Evolutionary conservation across 2,888 invertebrate genomes (phyloP), one percentile per base, ranked within the genome.

Genomic region (Steinernema scapterisci): DNA sequence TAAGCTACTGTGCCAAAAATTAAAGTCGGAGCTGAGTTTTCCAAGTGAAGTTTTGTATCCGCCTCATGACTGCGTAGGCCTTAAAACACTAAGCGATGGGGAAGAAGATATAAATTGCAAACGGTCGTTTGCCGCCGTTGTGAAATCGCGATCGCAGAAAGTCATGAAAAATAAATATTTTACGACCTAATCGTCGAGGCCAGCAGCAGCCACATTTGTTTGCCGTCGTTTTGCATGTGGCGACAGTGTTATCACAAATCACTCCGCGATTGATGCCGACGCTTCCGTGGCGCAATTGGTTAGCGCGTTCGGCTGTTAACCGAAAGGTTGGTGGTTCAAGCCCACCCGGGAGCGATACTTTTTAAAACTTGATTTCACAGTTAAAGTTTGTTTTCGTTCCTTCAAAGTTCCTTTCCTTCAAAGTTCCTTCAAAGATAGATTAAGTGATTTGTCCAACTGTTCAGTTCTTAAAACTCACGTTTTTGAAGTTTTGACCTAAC

Each of bases 271-370:
- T 38, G 38, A 38, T 38, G 38, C 38, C 9, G 3, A 9, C 9
- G 52, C 52, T 52, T 70, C 70, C 70, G 70, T 70, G 70, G 70
- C 70, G 70, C 78, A 78, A 78, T 78, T 74, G 78, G 78, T 73
- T 78, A 84, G 82, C 81, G 83, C 83, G 84, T 84, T 84, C 83
- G 83, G 83, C 82, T 83, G 83, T 82, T 82, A 84, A 82, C 83
- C 81, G 83, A 84, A 83, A 84, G 84, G 84, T 84, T 82, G 82
- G 81, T 83, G 84, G 83, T 84, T 84, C 83, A 79, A 84, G 80
- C 81, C 83, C 82, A 79, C 78, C 82, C 80, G 79, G 77, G 21
- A 52, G n/a, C 52, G 52, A 9, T 38, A 38, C 3, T 38, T 38
- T 38, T 38, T 38, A 38, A 38, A 38, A 6, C 38, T 38, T 38